Conservation (phyloP, 2,888 invertebrate species). For the Rugalucina vietnamica region DNA sequence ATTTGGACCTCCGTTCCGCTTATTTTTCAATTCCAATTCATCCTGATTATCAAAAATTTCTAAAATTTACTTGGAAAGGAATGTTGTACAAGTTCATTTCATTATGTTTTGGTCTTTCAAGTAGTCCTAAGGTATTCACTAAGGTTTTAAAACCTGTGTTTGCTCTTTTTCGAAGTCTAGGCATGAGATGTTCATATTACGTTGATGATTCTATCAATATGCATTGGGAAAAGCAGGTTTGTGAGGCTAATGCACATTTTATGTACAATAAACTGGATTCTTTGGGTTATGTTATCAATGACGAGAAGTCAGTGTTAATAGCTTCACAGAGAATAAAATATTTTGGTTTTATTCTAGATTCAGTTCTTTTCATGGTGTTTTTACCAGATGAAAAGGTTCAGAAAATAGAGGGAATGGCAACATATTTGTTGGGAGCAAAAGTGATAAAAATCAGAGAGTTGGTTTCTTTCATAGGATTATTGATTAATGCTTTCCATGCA, state of each 20-base stretch:
- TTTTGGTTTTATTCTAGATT: conserved; percentile 43
- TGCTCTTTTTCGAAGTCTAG: conserved; percentile 35
- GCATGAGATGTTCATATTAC: conserved; percentile 47
- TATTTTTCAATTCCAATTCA: conserved; percentile 19
- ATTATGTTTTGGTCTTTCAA: conserved; percentile 39
- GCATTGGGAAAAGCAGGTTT: conserved; percentile 8
- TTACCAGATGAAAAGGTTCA: conserved; percentile 39
- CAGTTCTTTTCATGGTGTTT: conserved; percentile 43
- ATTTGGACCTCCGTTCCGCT: conserved; percentile 23
- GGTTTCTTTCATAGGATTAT: conserved; percentile 33
- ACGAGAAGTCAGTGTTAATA: conserved; percentile 35
- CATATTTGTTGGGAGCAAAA: not conserved
- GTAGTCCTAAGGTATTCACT: conserved; percentile 47
- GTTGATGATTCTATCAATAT: conserved; percentile 55
- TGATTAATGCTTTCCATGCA: conserved; percentile 26
- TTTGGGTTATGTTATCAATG: conserved; percentile 43
- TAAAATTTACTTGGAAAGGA: conserved; percentile 28
- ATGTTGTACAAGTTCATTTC: conserved; percentile 34
- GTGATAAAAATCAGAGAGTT: conserved; percentile 20
- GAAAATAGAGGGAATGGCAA: conserved; percentile 31
- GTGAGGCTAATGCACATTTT: conserved; percentile 17
- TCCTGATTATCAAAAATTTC: conserved; percentile 20
- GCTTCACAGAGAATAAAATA: conserved; percentile 39
- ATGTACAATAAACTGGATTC: conserved; percentile 25
- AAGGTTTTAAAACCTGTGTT: conserved; percentile 43